Evolutionary conservation across 2,797 vertebrate species (phyloP).

Genomic region (Sebastes flavidus): DNA sequence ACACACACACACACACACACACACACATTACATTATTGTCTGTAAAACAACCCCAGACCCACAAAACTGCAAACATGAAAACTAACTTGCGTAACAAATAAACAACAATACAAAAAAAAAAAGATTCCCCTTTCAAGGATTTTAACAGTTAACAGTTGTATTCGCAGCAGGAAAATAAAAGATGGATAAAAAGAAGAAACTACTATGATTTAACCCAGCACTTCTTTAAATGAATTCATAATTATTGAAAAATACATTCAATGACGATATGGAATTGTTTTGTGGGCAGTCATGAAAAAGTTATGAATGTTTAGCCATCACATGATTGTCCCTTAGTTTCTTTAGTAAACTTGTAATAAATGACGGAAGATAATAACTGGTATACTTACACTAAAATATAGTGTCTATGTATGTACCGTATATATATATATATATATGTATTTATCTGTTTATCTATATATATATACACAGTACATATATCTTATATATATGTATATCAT

Average conservation of each 20-base stretch:
- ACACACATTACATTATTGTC: conserved; percentile 24
- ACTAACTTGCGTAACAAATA: conserved; percentile 49
- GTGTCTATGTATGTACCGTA: too few species aligned
- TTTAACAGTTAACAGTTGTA: not conserved
- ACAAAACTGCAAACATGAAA: conserved; percentile 62
- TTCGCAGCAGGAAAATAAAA: not conserved
- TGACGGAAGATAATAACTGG: not conserved
- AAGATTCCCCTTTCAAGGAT: not conserved
- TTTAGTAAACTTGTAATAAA: not conserved
- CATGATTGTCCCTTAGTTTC: not conserved
- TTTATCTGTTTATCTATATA: not conserved
- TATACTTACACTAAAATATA: not conserved
- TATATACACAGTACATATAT: not conserved
- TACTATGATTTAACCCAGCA: not conserved
- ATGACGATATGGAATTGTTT: not conserved
- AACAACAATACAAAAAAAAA: conserved; percentile 54
- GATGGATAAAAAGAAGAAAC: not conserved
- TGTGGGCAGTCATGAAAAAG: not conserved
- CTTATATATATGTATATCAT: too few species aligned
- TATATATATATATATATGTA: not conserved
- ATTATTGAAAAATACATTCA: conserved; percentile 6
- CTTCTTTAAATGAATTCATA: not conserved
- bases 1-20: conserved; percentile 1
- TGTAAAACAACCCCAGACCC: conserved; percentile 53
- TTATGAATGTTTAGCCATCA: not conserved